phyloP scores from a whole-genome alignment of 2,888 invertebrate genomes.

The Rotaria sp. region DNA sequence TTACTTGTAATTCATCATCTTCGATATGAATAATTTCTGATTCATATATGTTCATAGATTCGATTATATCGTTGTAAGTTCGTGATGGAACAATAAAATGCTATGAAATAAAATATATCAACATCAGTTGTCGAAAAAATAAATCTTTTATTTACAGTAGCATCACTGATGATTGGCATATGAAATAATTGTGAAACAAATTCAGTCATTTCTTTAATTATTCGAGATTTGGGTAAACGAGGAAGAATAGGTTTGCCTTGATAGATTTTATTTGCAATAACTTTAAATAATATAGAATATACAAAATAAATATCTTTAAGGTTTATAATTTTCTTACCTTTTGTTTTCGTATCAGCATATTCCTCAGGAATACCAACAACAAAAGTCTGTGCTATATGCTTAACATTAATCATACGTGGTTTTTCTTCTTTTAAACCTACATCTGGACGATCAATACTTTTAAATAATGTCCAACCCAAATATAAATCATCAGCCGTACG shows the following conservation, averaged over 20 bases:
- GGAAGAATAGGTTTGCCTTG: neutral
- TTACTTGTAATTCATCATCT: neutral
- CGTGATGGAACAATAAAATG: neutral
- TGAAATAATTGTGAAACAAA: conserved; percentile 2
- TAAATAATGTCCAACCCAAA: neutral
- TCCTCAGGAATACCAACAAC: neutral
- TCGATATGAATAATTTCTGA: neutral
- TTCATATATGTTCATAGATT: neutral
- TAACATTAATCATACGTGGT: neutral
- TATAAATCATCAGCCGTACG: neutral
- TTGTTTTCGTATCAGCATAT: neutral
- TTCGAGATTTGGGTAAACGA: neutral
- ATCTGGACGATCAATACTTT: neutral
- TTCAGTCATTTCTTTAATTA: neutral
- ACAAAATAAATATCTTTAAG: neutral
- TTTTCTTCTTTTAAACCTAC: neutral
- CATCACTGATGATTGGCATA: neutral
- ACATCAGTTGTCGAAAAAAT: too few species aligned
- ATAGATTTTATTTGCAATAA: neutral
- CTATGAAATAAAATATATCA: neutral
- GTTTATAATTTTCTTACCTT: neutral
- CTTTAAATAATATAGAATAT: neutral
- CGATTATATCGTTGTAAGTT: neutral
- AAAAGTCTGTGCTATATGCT: neutral
- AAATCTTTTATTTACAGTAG: neutral